These are phyloP conservation scores for Rhyacophila brunnea DNA, from an alignment of 1,140 invertebrate genomes.

Conservation along the genomic window DNA sequence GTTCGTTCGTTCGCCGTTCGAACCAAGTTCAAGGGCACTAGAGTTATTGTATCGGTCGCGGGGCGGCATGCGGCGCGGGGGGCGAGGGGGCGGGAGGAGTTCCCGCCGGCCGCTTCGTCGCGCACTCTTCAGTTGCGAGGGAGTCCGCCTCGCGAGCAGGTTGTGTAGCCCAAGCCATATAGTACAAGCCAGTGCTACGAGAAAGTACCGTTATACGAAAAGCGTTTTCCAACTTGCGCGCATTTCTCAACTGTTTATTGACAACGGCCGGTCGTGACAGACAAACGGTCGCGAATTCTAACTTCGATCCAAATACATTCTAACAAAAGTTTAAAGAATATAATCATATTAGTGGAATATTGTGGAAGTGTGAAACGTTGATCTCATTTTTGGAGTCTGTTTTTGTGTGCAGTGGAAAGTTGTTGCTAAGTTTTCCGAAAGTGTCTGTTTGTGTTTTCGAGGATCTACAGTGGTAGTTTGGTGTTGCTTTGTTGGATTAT, in stretches of 20 bases:
- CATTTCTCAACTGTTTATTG: constrained; percentile 20
- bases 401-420: constrained; percentile 4
- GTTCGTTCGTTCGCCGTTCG: constrained; percentile 40
- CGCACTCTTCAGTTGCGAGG: constrained; percentile 48
- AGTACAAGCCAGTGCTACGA: background rate
- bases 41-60: constrained; percentile 52
- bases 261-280: constrained; percentile 10
- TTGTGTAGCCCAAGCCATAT: constrained; percentile 54
- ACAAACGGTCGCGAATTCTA: no score
- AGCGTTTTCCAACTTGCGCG: constrained; percentile 16
- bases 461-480: constrained; percentile 7
- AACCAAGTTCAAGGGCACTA: constrained; percentile 73
- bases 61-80: constrained; percentile 50
- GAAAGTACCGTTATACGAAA: constrained; percentile 24
- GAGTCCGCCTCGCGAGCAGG: constrained; percentile 54
- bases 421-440: no score
- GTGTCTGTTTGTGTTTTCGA: constrained; percentile 5
- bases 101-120: constrained; percentile 55
- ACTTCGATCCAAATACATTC: no score
- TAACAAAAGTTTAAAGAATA: no score
- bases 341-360: no score
- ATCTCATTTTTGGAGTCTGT: constrained; percentile 16
- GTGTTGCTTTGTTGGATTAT: background rate
- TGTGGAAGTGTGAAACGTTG: constrained; percentile 8
- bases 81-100: constrained; percentile 48